Percentiles rank a stretch among this genome's conserved stretches.
Evolutionary conservation across 2,797 vertebrate species (phyloP).

Genomic region (Decapterus maruadsi): DNA sequence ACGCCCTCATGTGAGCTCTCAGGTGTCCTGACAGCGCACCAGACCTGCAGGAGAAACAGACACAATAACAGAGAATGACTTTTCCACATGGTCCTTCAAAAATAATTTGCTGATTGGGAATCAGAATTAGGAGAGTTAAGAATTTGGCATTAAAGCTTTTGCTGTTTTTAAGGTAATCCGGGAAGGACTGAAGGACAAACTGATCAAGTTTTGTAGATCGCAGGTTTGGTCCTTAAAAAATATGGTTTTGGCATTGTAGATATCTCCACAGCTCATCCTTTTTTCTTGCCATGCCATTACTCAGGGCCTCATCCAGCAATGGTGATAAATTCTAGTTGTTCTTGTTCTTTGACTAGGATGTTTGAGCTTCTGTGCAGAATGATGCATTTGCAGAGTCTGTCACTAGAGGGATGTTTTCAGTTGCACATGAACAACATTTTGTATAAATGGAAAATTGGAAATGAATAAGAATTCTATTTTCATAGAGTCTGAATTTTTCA

Average conservation of each 20-base stretch:
- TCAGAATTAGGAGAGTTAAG: not conserved
- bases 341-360: not conserved
- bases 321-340: not conserved
- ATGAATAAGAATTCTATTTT: not conserved
- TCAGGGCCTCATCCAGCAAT: too few species aligned
- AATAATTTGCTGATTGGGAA: not conserved
- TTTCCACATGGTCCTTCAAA: not conserved
- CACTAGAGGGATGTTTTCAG: not conserved
- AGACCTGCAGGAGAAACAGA: constrained; percentile 86
- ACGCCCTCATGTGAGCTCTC: constrained; percentile 97
- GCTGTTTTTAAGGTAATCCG: not conserved
- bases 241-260: too few species aligned
- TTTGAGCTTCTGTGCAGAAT: not conserved
- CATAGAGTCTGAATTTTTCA: not conserved
- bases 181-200: too few species aligned
- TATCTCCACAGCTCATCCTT: too few species aligned
- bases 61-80: not conserved
- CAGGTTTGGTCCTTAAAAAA: too few species aligned
- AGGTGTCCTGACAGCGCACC: constrained; percentile 95
- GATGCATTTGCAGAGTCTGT: not conserved
- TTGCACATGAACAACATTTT: not conserved
- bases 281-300: too few species aligned
- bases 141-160: not conserved
- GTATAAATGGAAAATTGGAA: not conserved
- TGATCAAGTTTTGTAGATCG: too few species aligned